These are phyloP conservation scores for Trachelus troglodyta DNA, from an alignment of 2,888 invertebrate species.

Conservation along the genomic window DNA sequence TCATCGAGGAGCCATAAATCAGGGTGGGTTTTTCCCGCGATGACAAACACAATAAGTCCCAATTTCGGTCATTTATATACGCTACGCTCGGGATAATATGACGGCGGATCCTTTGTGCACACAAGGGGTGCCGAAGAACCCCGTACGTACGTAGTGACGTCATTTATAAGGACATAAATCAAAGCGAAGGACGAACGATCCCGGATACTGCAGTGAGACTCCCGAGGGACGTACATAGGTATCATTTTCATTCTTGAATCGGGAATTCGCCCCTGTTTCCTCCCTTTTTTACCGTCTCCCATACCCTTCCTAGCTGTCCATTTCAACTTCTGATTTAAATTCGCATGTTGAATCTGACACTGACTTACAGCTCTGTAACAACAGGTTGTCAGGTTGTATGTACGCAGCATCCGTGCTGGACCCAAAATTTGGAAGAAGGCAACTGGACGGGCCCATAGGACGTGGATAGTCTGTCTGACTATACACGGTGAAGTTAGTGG, in stretches of 20 bases:
- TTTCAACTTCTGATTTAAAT: not conserved
- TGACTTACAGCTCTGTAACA: not conserved
- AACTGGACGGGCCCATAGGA: not conserved
- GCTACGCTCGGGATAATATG: slow-evolving; percentile 63
- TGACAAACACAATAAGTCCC: slow-evolving; percentile 67
- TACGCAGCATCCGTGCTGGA: not conserved
- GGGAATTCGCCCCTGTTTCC: not conserved
- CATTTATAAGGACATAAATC: slow-evolving; percentile 67
- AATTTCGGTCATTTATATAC: slow-evolving; percentile 67
- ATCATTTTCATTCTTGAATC: not conserved
- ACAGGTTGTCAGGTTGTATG: not conserved
- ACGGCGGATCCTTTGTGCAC: slow-evolving; percentile 64
- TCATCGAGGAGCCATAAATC: slow-evolving; percentile 43
- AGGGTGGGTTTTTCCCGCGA: slow-evolving; percentile 51
- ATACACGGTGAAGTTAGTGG: not conserved
- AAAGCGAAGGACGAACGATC: slow-evolving; percentile 60
- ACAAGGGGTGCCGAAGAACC: slow-evolving; percentile 42
- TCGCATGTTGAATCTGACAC: not conserved
- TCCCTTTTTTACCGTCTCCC: not conserved
- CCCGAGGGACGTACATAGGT: not conserved
- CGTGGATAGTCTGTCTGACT: not conserved
- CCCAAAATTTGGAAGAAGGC: not conserved
- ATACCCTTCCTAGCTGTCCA: not conserved
- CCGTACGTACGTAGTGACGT: slow-evolving; percentile 63
- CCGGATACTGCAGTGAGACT: not conserved